These are phyloP conservation scores for Kryptopterus vitreolus DNA, from an alignment of 2,797 vertebrate genomes.

Conservation along the genomic window DNA sequence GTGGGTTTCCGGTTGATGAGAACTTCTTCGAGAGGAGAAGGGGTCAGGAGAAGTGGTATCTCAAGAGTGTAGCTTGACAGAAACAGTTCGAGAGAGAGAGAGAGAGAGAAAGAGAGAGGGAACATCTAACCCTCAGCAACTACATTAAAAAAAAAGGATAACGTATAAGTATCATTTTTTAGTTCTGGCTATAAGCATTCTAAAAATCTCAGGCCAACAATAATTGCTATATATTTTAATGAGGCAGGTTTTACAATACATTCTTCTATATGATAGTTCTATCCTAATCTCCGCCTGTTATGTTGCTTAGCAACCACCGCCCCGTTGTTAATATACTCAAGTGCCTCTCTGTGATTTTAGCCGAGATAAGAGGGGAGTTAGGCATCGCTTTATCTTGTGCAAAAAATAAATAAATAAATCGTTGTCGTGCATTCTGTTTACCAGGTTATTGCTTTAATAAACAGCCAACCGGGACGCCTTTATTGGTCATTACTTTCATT, in stretches of 20 bases:
- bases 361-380: background rate
- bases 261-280: background rate
- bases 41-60: too few relatives aligned
- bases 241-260: background rate
- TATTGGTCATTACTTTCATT: background rate
- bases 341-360: background rate
- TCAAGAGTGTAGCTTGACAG: too few relatives aligned
- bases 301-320: slow-evolving; percentile 1
- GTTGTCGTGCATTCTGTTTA: background rate
- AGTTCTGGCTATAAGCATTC: background rate
- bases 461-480: background rate
- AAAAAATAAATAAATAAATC: too few relatives aligned
- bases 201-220: background rate
- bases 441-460: background rate
- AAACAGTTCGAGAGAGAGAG: too few relatives aligned
- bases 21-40: too few relatives aligned
- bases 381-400: background rate
- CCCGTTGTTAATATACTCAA: background rate
- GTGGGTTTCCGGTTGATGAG: too few relatives aligned
- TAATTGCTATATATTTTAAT: background rate
- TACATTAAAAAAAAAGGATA: background rate
- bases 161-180: background rate
- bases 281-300: background rate
- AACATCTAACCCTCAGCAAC: background rate
- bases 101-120: too few relatives aligned